Conservation (phyloP, 1,140 invertebrate genomes). For the Tachypleus tridentatus region DNA sequence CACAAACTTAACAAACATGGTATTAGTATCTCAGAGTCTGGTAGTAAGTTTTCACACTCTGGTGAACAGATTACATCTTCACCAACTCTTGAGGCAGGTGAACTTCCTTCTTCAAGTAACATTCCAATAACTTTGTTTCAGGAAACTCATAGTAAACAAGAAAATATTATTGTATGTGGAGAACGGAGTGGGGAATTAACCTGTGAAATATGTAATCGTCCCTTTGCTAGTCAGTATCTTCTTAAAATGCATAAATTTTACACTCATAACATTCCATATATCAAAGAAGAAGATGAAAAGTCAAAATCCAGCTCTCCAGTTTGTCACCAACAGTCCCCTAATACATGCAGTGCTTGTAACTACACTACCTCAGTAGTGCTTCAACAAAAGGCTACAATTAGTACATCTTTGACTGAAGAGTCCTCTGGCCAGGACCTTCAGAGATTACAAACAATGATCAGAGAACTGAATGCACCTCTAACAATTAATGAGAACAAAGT, state of each 20-base stretch:
- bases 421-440: slow-evolving; percentile 54
- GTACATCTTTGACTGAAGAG: slow-evolving; percentile 18
- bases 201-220: slow-evolving; percentile 42
- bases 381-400: no score
- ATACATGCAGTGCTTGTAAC: no score
- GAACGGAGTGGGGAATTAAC: slow-evolving; percentile 30
- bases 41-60: not conserved
- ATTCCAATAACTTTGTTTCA: no score
- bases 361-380: no score
- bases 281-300: slow-evolving; percentile 23
- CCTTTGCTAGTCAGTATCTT: slow-evolving; percentile 42
- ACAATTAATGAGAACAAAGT: slow-evolving; percentile 26
- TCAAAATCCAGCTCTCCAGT: slow-evolving; percentile 19
- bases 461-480: slow-evolving; percentile 56
- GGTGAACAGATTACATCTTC: no score
- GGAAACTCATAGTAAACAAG: no score
- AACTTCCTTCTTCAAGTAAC: no score
- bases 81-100: no score
- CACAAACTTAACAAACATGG: slow-evolving; percentile 64
- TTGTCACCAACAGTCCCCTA: not conserved
- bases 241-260: slow-evolving; percentile 42
- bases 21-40: slow-evolving; percentile 30
- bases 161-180: no score
- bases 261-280: slow-evolving; percentile 31
- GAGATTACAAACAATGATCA: slow-evolving; percentile 81